These are phyloP conservation scores for Podilymbus podiceps DNA, from an alignment of 2,113 vertebrate species.

Conservation along the genomic window DNA sequence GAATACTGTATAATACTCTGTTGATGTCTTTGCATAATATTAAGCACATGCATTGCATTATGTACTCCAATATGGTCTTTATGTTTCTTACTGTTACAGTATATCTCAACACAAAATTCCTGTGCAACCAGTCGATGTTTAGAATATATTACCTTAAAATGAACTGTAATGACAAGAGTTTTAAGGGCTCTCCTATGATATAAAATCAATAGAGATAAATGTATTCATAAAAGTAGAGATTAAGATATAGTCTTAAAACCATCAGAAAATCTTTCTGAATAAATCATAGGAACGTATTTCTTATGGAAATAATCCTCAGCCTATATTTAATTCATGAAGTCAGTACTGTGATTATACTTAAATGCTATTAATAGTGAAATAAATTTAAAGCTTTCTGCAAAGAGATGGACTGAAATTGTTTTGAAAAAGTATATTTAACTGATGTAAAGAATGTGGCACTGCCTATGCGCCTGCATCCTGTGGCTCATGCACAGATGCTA, in stretches of 20 bases:
- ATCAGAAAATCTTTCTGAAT: background rate
- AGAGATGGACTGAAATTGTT: background rate
- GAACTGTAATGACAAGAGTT: background rate
- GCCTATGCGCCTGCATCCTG: background rate
- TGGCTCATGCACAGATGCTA: background rate
- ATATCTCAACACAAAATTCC: background rate
- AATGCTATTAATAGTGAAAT: background rate
- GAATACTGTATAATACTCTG: background rate
- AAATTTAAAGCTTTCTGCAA: background rate
- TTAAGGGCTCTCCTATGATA: background rate
- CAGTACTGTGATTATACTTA: background rate
- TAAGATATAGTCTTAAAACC: background rate
- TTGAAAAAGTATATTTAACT: background rate
- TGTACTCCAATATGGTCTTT: background rate
- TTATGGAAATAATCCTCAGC: background rate
- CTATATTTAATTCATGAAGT: background rate
- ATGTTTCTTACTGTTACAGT: background rate
- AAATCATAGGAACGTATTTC: background rate
- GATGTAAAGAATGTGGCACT: background rate
- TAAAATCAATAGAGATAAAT: background rate
- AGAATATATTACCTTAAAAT: background rate
- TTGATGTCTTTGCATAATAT: background rate
- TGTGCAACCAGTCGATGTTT: background rate
- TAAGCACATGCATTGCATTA: background rate
- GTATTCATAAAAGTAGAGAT: background rate